Conservation (phyloP, 2,113 vertebrate genomes). For the Xiphias gladius region DNA sequence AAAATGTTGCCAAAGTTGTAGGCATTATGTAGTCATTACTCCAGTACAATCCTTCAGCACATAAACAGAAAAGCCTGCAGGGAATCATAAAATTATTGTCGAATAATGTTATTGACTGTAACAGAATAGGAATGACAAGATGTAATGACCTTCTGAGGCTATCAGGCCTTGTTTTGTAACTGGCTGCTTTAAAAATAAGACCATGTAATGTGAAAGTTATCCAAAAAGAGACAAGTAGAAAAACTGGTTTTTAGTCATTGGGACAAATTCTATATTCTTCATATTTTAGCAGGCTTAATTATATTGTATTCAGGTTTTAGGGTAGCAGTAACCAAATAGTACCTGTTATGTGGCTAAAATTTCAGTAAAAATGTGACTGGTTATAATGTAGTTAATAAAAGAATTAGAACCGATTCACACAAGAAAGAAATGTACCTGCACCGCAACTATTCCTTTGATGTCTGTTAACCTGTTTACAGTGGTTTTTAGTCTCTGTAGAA, state of each 20-base stretch:
- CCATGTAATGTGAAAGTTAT: neutral
- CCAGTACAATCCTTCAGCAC: constrained; percentile 17
- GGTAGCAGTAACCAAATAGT: neutral
- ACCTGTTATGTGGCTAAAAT: neutral
- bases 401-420: neutral
- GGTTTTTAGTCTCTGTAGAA: too few species aligned
- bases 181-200: neutral
- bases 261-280: fast-evolving
- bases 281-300: neutral
- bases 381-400: neutral
- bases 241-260: neutral
- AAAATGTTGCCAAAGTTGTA: constrained; percentile 13
- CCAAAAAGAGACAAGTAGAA: neutral
- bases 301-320: neutral
- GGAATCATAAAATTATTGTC: neutral
- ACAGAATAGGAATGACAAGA: constrained; percentile 3
- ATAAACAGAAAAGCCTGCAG: constrained; percentile 41
- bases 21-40: constrained; percentile 29
- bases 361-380: neutral
- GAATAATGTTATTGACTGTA: constrained; percentile 30
- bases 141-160: neutral
- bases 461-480: neutral
- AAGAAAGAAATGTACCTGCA: neutral
- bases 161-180: constrained; percentile 4
- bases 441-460: neutral